A percentile compares a stretch with the other conserved stretches of the same genome.
phyloP scores from a whole-genome alignment of 2,797 vertebrate genomes.

The Tauraco hartlaubi region DNA sequence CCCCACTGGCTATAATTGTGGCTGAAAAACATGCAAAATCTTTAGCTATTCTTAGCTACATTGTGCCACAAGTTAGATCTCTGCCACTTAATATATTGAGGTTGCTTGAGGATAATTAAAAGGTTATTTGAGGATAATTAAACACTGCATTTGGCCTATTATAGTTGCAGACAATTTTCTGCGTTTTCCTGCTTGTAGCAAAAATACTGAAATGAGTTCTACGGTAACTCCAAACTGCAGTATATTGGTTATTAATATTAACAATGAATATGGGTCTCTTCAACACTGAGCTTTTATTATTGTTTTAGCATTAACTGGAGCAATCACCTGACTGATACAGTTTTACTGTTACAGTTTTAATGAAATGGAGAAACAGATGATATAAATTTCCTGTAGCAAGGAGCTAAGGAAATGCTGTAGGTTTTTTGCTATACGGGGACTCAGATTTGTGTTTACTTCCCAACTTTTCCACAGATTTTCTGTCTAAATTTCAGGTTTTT shows the following conservation, averaged over 20 bases:
- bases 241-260: not conserved
- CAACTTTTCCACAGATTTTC: not conserved
- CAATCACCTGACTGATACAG: not conserved
- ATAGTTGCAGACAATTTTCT: not conserved
- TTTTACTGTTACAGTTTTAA: not conserved
- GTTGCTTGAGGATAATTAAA: not conserved
- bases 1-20: slow-evolving; percentile 38
- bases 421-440: not conserved
- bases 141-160: not conserved
- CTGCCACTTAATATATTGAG: not conserved
- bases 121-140: slow-evolving; percentile 22
- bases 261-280: not conserved
- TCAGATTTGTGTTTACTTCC: not conserved
- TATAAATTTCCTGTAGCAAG: not conserved
- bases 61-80: not conserved
- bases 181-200: not conserved
- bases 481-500: not conserved
- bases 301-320: not conserved
- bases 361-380: not conserved
- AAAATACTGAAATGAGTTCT: not conserved
- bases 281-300: not conserved
- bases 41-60: slow-evolving; percentile 27
- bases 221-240: not conserved
- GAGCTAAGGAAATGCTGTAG: not conserved
- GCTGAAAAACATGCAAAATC: slow-evolving; percentile 55